Conservation (phyloP, 1,140 invertebrate genomes). For the Agraylea sexmaculata region DNA sequence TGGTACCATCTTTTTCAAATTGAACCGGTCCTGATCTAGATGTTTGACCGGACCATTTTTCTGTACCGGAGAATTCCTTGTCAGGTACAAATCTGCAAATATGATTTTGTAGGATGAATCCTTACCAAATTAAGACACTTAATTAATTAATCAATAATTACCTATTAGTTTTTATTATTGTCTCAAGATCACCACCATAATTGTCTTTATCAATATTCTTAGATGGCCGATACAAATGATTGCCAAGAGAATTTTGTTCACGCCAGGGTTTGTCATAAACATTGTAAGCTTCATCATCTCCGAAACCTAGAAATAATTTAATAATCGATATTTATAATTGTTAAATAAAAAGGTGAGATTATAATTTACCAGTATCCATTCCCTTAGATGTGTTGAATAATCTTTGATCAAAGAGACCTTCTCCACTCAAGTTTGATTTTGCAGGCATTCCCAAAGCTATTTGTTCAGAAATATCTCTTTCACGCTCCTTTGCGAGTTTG, state of each 20-base stretch:
- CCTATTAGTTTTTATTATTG: constrained; percentile 79
- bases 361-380: constrained; percentile 61
- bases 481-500: constrained; percentile 79
- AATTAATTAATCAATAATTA: constrained; percentile 24
- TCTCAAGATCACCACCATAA: constrained; percentile 81
- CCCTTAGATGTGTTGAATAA: constrained; percentile 93
- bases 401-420: constrained; percentile 90
- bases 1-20: constrained; percentile 74
- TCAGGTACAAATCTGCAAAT: constrained; percentile 81
- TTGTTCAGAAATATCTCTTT: constrained; percentile 96
- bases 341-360: neutral
- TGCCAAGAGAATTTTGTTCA: constrained; percentile 66
- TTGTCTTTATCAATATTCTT: constrained; percentile 82
- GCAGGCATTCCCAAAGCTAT: constrained; percentile 94
- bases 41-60: constrained; percentile 45
- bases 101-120: constrained; percentile 7
- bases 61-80: constrained; percentile 89
- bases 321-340: neutral
- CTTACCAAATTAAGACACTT: constrained; percentile 6
- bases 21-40: constrained; percentile 87
- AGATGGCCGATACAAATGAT: constrained; percentile 85
- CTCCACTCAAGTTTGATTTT: constrained; percentile 58
- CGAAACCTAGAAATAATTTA: constrained; percentile 58
- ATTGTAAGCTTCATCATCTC: constrained; percentile 94
- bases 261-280: constrained; percentile 96